A percentile compares a stretch with the other conserved stretches of the same genome.
These are phyloP conservation scores for Lasioglossum lativentre DNA, from an alignment of 2,888 invertebrate genomes.

Conservation along the genomic window DNA sequence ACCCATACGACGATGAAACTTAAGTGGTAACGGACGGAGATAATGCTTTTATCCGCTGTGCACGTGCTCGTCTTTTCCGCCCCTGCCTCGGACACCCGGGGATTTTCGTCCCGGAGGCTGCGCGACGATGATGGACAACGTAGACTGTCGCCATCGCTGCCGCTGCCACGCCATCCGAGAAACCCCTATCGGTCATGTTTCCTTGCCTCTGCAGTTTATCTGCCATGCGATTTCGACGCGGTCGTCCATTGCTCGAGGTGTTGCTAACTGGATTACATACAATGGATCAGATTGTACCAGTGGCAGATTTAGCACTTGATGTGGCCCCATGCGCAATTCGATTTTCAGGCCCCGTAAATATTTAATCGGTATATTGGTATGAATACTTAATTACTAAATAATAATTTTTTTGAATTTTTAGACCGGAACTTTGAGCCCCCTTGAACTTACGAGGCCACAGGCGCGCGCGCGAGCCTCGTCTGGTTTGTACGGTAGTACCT, in stretches of 20 bases:
- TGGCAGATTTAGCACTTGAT: too few relatives aligned
- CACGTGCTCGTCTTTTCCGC: conserved; percentile 31
- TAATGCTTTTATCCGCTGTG: conserved; percentile 51
- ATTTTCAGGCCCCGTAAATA: too few relatives aligned
- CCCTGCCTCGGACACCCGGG: background rate
- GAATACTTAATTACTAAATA: too few relatives aligned
- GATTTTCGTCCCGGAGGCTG: background rate
- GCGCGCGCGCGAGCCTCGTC: too few relatives aligned
- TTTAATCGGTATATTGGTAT: too few relatives aligned
- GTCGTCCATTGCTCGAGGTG: background rate
- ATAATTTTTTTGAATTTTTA: too few relatives aligned
- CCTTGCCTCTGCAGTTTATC: background rate
- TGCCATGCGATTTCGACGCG: background rate
- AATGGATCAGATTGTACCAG: too few relatives aligned
- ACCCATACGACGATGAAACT: conserved; percentile 33
- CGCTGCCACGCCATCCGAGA: background rate
- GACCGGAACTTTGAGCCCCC: too few relatives aligned
- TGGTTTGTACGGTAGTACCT: too few relatives aligned
- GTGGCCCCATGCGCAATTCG: too few relatives aligned
- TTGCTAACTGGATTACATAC: background rate
- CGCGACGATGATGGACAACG: background rate
- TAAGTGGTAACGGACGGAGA: conserved; percentile 37
- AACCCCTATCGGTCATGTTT: background rate
- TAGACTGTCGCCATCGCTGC: background rate
- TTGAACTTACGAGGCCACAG: too few relatives aligned